phyloP scores from a whole-genome alignment of 2,797 vertebrate species.

The Rhinophrynus dorsalis region DNA sequence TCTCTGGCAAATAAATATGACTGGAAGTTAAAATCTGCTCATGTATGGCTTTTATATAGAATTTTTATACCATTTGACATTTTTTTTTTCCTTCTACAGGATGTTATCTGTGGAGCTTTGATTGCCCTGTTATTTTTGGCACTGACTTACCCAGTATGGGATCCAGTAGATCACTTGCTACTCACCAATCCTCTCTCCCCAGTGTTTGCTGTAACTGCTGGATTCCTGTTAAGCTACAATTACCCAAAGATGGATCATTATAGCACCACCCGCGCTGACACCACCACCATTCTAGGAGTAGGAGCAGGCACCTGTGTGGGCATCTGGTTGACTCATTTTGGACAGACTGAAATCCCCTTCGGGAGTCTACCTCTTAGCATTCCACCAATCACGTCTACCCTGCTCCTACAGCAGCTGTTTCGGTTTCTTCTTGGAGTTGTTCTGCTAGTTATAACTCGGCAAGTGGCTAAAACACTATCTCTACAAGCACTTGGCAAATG shows the following conservation, averaged over 20 bases:
- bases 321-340: slow-evolving; percentile 80
- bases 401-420: slow-evolving; percentile 37
- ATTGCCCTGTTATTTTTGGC: slow-evolving; percentile 72
- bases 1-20: too few species aligned
- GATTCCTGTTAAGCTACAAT: slow-evolving; percentile 81
- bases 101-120: slow-evolving; percentile 83
- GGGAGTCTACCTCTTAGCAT: slow-evolving; percentile 60
- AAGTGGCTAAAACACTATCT: slow-evolving; percentile 66
- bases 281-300: slow-evolving; percentile 81
- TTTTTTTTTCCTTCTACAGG: slow-evolving; percentile 68
- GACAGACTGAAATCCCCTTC: slow-evolving; percentile 62
- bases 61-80: neutral
- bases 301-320: slow-evolving; percentile 80
- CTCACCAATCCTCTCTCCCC: slow-evolving; percentile 79
- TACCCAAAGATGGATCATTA: slow-evolving; percentile 88
- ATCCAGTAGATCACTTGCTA: slow-evolving; percentile 77
- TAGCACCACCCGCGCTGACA: slow-evolving; percentile 89
- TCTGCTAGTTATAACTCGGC: slow-evolving; percentile 75
- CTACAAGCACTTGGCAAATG: slow-evolving; percentile 69
- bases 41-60: too few species aligned
- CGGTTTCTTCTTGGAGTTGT: slow-evolving; percentile 73
- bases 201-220: slow-evolving; percentile 65
- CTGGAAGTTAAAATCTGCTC: too few species aligned
- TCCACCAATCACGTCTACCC: slow-evolving; percentile 50
- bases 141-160: slow-evolving; percentile 81